A percentile compares a stretch with the other conserved stretches of the same genome.
Conservation (phyloP, 1,140 invertebrate genomes). For the Neoseiulus cucumeris region DNA sequence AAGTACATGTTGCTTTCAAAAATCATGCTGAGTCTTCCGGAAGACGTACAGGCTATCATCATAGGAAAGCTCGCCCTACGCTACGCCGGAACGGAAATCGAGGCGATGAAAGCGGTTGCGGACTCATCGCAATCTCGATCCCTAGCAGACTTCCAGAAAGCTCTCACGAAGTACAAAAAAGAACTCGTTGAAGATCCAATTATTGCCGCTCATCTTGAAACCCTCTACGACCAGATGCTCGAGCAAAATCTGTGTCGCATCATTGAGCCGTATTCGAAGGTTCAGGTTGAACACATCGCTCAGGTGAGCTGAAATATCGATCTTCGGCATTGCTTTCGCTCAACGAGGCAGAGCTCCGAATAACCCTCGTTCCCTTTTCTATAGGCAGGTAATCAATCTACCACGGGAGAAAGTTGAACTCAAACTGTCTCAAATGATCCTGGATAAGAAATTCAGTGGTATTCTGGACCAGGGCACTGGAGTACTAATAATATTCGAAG, state of each 20-base stretch:
- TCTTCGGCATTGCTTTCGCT: background rate
- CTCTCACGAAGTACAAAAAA: conserved; percentile 55
- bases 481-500: conserved; percentile 91
- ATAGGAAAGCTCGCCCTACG: conserved; percentile 91
- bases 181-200: conserved; percentile 91
- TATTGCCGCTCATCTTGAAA: conserved; percentile 81
- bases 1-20: conserved; percentile 99
- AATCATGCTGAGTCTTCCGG: conserved; percentile 87
- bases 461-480: conserved; percentile 95
- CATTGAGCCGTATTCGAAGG: conserved; percentile 93
- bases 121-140: conserved; percentile 87
- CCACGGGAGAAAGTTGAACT: conserved; percentile 75
- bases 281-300: conserved; percentile 38
- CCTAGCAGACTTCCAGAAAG: conserved; percentile 69
- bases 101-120: conserved; percentile 93
- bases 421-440: conserved; percentile 98
- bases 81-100: conserved; percentile 80
- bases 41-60: conserved; percentile 86
- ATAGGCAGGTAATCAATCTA: conserved; percentile 8
- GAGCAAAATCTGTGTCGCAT: conserved; percentile 97
- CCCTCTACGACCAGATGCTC: conserved; percentile 92
- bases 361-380: too few relatives aligned
- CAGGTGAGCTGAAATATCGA: conserved; percentile 9
- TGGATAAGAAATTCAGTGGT: conserved; percentile 87
- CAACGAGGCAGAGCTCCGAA: too few relatives aligned